Evolutionary conservation across 2,888 invertebrate species (phyloP).

Genomic region (Spisula solida): DNA sequence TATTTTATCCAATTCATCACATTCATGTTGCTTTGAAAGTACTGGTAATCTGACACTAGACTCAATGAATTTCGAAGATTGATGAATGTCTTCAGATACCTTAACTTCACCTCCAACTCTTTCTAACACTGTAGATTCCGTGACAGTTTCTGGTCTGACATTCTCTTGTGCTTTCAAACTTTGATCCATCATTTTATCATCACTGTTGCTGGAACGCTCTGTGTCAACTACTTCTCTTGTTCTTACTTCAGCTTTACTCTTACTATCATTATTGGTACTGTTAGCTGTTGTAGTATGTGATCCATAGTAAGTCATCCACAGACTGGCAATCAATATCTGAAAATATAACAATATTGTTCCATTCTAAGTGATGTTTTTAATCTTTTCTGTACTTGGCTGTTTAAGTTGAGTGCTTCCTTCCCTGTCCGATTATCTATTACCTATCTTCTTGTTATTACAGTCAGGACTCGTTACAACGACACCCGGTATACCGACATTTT

Average conservation of each 20-base stretch:
- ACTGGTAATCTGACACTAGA: neutral
- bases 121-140: neutral
- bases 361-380: neutral
- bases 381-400: too few relatives aligned
- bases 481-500: too few relatives aligned
- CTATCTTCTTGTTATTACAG: too few relatives aligned
- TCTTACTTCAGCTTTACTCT: neutral
- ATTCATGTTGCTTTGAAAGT: neutral
- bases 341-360: neutral
- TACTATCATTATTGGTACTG: neutral
- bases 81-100: neutral
- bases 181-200: neutral
- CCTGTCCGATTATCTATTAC: too few relatives aligned
- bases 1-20: neutral
- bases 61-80: neutral
- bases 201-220: neutral
- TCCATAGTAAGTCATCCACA: conserved; percentile 22
- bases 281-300: neutral
- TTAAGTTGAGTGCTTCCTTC: too few relatives aligned
- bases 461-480: too few relatives aligned
- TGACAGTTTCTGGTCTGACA: neutral
- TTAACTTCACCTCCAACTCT: neutral
- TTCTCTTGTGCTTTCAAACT: neutral
- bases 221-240: neutral
- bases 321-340: conserved; percentile 23